A percentile compares a stretch with the other conserved stretches of the same genome.
These are phyloP conservation scores for Montipora capitata DNA, from an alignment of 92 coral and sea anemone species.

Conservation along the genomic window DNA sequence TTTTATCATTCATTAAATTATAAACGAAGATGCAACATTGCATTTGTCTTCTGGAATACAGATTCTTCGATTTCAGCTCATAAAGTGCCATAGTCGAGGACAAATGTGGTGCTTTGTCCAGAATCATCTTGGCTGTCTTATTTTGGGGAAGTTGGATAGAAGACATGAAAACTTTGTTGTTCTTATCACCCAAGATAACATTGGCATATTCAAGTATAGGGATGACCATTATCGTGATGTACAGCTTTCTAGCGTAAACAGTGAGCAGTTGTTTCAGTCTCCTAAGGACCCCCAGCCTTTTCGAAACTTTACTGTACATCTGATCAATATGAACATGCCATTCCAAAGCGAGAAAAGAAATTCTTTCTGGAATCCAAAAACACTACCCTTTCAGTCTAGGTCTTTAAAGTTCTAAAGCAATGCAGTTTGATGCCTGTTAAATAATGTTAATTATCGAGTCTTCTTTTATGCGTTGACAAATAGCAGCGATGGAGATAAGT, in stretches of 20 bases:
- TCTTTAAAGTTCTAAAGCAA: no score
- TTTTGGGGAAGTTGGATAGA: constrained; percentile 51
- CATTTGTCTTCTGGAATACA: neutral
- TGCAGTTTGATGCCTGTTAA: no score
- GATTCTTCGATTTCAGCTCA: neutral
- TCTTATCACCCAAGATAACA: constrained; percentile 46
- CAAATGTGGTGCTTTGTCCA: neutral
- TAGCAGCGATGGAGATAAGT: neutral
- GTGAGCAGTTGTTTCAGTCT: constrained; percentile 53
- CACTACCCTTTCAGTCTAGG: no score
- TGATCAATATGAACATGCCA: no score
- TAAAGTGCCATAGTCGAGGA: neutral
- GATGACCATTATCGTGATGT: constrained; percentile 32
- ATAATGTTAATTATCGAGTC: no score
- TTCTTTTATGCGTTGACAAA: neutral
- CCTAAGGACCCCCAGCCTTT: constrained; percentile 6
- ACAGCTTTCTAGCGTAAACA: constrained; percentile 35
- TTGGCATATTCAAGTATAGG: constrained; percentile 57
- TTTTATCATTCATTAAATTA: no score
- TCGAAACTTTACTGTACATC: no score
- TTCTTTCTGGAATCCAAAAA: no score
- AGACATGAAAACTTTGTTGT: constrained; percentile 40
- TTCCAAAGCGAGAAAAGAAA: no score
- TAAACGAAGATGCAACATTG: neutral
- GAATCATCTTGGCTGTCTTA: constrained; percentile 41